phyloP scores from a whole-genome alignment of 2,888 invertebrate species.

The Galerucella calmariensis region DNA sequence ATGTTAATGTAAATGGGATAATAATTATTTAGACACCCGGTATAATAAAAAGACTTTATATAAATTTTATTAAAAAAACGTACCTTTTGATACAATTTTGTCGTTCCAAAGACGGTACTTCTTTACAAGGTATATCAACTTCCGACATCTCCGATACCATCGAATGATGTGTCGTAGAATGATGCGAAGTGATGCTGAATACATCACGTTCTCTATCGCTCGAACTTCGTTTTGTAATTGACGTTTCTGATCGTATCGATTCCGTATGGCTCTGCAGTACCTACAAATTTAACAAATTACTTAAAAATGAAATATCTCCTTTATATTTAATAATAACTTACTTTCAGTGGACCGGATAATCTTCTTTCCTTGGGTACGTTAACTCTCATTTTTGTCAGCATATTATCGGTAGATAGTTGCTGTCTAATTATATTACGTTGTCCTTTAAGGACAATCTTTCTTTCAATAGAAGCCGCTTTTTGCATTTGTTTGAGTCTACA shows the following conservation, averaged over 20 bases:
- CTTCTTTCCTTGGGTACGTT: conserved; percentile 61
- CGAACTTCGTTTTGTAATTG: conserved; percentile 57
- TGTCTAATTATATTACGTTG: conserved; percentile 69
- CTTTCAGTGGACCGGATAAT: conserved; percentile 67
- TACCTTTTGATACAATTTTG: conserved; percentile 41
- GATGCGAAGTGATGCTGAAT: conserved; percentile 55
- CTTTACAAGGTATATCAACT: conserved; percentile 32
- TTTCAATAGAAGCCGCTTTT: conserved; percentile 68
- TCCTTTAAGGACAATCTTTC: conserved; percentile 67
- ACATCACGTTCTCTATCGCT: conserved; percentile 53
- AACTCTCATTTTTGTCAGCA: conserved; percentile 66
- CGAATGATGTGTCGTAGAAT: conserved; percentile 47
- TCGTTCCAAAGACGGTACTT: conserved; percentile 22
- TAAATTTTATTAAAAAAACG: conserved; percentile 9
- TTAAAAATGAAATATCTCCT: not conserved
- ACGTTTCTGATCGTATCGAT: conserved; percentile 58
- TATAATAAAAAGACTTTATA: too few relatives aligned
- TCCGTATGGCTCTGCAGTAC: conserved; percentile 65
- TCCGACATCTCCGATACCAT: conserved; percentile 45
- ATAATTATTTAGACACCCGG: too few relatives aligned
- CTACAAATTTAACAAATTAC: conserved; percentile 24
- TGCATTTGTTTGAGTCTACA: conserved; percentile 68
- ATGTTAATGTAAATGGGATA: too few relatives aligned
- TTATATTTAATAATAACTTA: conserved; percentile 54
- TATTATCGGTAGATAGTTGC: conserved; percentile 66